Conservation (phyloP, 2,113 vertebrate genomes). For the Pterocles gutturalis region DNA sequence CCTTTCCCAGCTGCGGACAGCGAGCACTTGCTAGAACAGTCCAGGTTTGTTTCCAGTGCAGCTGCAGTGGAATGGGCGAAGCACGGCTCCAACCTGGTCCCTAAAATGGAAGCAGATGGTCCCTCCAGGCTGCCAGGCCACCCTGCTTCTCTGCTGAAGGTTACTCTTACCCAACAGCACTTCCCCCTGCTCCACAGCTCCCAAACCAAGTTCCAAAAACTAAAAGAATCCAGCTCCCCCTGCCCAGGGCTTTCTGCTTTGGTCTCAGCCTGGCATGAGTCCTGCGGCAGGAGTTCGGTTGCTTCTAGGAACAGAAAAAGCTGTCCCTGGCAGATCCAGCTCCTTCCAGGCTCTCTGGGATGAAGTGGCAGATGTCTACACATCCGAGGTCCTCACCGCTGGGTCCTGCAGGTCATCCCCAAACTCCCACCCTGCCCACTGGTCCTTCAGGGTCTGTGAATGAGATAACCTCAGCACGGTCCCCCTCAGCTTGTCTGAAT, state of each 20-base stretch:
- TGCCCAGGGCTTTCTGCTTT: neutral
- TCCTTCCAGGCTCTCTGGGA: neutral
- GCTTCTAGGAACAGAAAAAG: neutral
- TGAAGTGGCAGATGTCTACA: neutral
- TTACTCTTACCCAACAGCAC: neutral
- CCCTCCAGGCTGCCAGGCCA: neutral
- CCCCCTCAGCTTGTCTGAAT: neutral
- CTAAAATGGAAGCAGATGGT: neutral
- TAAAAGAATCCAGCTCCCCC: slow-evolving; percentile 7
- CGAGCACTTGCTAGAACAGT: neutral
- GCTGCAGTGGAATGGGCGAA: neutral
- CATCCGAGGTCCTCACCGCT: neutral
- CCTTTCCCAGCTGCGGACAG: neutral
- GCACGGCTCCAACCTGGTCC: neutral
- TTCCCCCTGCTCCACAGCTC: neutral
- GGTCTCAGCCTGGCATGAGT: neutral
- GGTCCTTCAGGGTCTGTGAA: neutral
- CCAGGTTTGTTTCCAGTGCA: neutral
- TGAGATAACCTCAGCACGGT: neutral
- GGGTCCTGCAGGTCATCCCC: neutral
- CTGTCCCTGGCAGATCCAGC: neutral
- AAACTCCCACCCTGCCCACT: neutral
- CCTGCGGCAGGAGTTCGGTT: neutral
- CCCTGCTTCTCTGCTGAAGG: neutral
- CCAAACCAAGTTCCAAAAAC: neutral